Percentiles rank a stretch among this genome's conserved stretches.
phyloP scores from a whole-genome alignment of 1,140 invertebrate genomes.

The Eupristina koningsbergeri region DNA sequence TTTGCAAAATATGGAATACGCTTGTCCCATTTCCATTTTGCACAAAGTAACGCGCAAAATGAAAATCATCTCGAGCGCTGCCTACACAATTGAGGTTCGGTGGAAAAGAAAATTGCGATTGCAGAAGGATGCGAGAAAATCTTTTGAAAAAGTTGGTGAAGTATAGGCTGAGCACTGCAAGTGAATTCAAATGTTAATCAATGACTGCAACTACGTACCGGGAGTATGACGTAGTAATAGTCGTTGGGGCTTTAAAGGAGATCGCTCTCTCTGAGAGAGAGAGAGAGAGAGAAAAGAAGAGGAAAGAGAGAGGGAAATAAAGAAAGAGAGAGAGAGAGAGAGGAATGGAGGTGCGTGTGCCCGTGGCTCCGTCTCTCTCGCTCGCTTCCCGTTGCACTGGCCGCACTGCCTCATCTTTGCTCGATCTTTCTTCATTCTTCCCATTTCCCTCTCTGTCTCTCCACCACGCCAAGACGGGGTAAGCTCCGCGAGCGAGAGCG shows the following conservation, averaged over 20 bases:
- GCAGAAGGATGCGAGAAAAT: not conserved
- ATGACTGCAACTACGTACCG: slow-evolving; percentile 23
- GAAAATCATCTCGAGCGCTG: not conserved
- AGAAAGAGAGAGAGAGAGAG: not conserved
- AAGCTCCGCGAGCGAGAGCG: not conserved
- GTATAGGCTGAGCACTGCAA: not conserved
- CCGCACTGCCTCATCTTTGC: not conserved
- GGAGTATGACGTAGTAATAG: slow-evolving; percentile 12
- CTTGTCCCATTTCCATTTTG: not conserved
- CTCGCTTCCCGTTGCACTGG: not conserved
- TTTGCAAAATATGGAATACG: slow-evolving; percentile 16
- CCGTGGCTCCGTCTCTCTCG: not conserved
- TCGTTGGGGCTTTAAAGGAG: slow-evolving; percentile 31
- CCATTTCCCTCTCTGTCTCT: not conserved
- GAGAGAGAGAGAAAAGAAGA: too few relatives aligned
- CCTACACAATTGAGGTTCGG: not conserved
- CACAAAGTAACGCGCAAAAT: not conserved
- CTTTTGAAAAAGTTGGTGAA: too few relatives aligned
- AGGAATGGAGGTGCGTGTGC: too few relatives aligned
- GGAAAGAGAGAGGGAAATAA: too few relatives aligned
- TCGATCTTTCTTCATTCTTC: slow-evolving; percentile 22
- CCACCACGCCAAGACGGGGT: not conserved
- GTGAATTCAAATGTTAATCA: slow-evolving; percentile 45
- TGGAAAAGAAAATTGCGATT: not conserved
- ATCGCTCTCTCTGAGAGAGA: slow-evolving; percentile 24